Evolutionary conservation across 1,140 invertebrate genomes (phyloP), one percentile per base, ranked within the genome.

Genomic region (Achatina immaculata): DNA sequence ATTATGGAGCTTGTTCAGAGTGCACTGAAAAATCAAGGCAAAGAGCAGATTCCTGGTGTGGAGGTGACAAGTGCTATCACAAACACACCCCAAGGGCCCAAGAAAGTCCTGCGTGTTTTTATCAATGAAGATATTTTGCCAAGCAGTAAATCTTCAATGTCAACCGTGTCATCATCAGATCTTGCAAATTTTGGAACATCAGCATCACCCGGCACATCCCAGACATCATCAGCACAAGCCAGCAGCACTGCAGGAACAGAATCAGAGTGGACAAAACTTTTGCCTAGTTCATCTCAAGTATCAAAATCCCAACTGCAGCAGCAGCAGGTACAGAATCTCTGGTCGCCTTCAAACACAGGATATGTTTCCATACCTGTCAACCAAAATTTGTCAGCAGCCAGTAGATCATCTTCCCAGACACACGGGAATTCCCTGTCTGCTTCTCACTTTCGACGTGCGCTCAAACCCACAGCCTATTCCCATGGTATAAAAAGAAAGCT

Each of bases 71-170:
- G 66, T 51, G 48, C 68, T 16, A 71, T 69, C 21, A 80, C 78
- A 4, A 72, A 69, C 43, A 72, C 66, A n/a, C 78, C 78, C 28
- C 66, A 80, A 31, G 78, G 78, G 28, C 78, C 78, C 42, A 80
- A 72, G 31, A 80, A 80, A 66, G 66, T 80, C 0, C 31, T 71
- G 45, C 19, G 78, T 1, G 78, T 80, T 3, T 71, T 72, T 48
- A 80, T 80, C 0, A 72, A 80, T 48, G 78, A 80, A 31, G 78
- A 72, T 19, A 78, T 78, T 68, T 62, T 78, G 6, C 76, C 76
- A 14, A 42, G 43, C n/a, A 36, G 62, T 36, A 55, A 55, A 11
- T 19, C 40, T 11, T 16, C 42, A 31, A n/a, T 11, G 31, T 45
- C 69, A 42, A 36, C 43, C 0, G 21, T n/a, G 14, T 3, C 45